Evolutionary conservation across 2,888 invertebrate genomes (phyloP), one percentile per base, ranked within the genome.

Genomic region (Steromphala cineraria): DNA sequence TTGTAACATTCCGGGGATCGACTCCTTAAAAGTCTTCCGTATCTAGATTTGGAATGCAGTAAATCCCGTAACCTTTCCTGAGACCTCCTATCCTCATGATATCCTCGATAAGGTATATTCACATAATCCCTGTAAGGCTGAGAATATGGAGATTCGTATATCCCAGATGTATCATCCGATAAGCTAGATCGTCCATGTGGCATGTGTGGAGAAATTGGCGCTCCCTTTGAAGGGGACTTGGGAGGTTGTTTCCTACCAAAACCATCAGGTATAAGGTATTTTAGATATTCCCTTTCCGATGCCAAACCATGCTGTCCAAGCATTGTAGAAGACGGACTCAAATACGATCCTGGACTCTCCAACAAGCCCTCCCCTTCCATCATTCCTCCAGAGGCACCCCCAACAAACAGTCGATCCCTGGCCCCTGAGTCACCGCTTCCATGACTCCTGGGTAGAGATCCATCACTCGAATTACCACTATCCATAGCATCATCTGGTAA

Each of bases 1-100:
- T 98, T 98, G 93, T 92, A 98, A 94, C 92, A 92, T 79, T 93
- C 93, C 4, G 92, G 92, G 28, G 93, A 92, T 52, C 91, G 96
- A 85, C 97, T 95, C 10, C 93, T 88, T 52, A 91, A 89, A 21
- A 91, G 87, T 74, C 90, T 89, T 36, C 88, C 89, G 80, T 90
- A 90, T 84, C 88, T 88, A 31, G 90, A 86, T 85, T 90, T 91
- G 81, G 89, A 87, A 81, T 90, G 90, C 76, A 91, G 84, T 85
- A 91, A 88, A 79, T 89, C 90, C 76, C 90, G 87, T 71, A 91
- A 86, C 28, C 90, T 88, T 77, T 90, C 91, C 82, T 89, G 89
- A 82, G 88, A 86, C 80, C 87, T 86, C 56, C 86, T 86, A 52
- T 85, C 82, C 36, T 86, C 83, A 75, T 89, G 89, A 53, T 84